Evolutionary conservation across 35 echinoderm and acorn worm species (phyloP).

Genomic region (Patiria miniata): DNA sequence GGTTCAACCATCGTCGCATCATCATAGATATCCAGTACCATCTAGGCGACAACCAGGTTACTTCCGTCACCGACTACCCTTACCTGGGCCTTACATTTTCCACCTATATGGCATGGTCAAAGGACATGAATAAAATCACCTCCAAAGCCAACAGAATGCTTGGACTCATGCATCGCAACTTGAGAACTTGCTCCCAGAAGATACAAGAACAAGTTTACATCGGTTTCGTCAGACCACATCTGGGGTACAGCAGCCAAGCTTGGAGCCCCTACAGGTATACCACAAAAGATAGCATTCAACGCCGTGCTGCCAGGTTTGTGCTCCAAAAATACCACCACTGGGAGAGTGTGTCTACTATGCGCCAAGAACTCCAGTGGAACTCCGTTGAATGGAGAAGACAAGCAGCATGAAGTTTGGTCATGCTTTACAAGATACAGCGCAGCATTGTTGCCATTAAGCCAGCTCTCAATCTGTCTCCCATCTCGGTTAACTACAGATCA

Average conservation of each 20-base stretch:
- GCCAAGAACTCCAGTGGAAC: slow-evolving; percentile 17
- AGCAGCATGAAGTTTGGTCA: no score
- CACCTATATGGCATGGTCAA: slow-evolving; percentile 20
- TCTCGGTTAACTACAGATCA: not conserved
- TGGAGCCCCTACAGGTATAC: slow-evolving; percentile 39
- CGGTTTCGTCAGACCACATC: slow-evolving; percentile 35
- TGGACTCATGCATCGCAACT: slow-evolving; percentile 28
- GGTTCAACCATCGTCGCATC: not conserved
- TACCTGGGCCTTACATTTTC: slow-evolving; percentile 34
- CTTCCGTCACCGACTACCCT: not conserved
- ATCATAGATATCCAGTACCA: slow-evolving; percentile 4
- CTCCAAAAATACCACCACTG: not conserved
- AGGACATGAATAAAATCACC: not conserved
- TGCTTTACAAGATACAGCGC: not conserved
- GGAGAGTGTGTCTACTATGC: slow-evolving; percentile 19
- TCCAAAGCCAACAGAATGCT: slow-evolving; percentile 50
- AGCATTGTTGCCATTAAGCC: not conserved
- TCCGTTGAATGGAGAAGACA: slow-evolving; percentile 8
- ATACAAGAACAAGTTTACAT: slow-evolving; percentile 7
- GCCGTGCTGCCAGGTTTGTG: slow-evolving; percentile 20
- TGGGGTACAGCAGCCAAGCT: slow-evolving; percentile 46
- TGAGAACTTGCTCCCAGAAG: slow-evolving; percentile 19
- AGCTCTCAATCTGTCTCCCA: not conserved
- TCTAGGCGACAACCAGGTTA: not conserved
- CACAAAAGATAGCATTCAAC: not conserved